These are phyloP conservation scores for Myiothlypis chrysogaster DNA, from an alignment of 2,797 vertebrate genomes.

Conservation along the genomic window DNA sequence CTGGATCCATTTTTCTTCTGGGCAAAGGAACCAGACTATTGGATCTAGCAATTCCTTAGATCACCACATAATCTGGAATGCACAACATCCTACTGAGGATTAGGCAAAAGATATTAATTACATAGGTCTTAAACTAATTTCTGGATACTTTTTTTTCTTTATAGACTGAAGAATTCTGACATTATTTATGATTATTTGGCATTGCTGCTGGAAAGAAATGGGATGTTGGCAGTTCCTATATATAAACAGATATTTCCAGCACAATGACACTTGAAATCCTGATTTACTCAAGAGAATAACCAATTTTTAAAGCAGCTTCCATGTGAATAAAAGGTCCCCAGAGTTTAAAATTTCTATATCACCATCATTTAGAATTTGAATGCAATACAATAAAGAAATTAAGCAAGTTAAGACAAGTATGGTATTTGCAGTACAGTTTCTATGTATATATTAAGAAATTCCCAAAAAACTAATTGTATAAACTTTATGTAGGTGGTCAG, in stretches of 20 bases:
- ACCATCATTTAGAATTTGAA: neutral
- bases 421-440: neutral
- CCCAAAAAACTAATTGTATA: neutral
- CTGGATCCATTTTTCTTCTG: constrained; percentile 17
- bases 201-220: constrained; percentile 2
- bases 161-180: neutral
- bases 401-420: neutral
- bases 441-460: neutral
- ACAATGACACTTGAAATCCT: constrained; percentile 2
- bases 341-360: neutral
- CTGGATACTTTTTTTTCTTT: neutral
- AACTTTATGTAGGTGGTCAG: neutral
- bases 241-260: neutral
- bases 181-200: constrained; percentile 22
- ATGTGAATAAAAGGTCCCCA: neutral
- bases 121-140: neutral
- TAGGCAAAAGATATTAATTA: neutral
- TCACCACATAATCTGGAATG: neutral
- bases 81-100: neutral
- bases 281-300: constrained; percentile 10
- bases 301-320: neutral
- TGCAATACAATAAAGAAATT: neutral
- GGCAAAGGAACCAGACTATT: neutral
- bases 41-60: neutral
- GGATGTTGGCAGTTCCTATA: neutral